Conservation (phyloP, 64 coral and sea anemone genomes). For the Pachyseris speciosa region DNA sequence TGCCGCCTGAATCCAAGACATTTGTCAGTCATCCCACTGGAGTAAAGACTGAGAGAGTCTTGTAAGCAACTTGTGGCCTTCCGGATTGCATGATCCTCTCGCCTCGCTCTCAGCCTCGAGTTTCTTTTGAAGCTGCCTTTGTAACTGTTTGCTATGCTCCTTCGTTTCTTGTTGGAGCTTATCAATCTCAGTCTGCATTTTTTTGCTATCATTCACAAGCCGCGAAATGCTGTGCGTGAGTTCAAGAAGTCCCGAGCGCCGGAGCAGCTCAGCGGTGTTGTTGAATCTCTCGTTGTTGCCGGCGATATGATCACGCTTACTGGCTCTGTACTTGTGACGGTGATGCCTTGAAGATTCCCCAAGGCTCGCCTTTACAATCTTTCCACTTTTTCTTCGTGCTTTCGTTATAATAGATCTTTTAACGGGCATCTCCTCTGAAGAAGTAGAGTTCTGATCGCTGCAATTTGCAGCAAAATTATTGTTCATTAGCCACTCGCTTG, state of each 20-base stretch:
- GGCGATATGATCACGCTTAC: background rate
- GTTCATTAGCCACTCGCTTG: constrained; percentile 12
- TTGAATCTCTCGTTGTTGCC: background rate
- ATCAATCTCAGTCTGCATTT: constrained; percentile 82
- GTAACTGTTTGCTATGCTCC: constrained; percentile 56
- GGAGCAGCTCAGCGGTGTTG: constrained; percentile 60
- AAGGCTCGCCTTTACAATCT: background rate
- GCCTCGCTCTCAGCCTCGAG: constrained; percentile 41
- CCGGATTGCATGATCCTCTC: constrained; percentile 8
- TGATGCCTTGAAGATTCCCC: background rate
- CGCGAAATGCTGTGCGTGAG: constrained; percentile 76
- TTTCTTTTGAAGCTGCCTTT: constrained; percentile 73
- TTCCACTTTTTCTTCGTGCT: background rate
- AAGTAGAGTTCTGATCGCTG: background rate
- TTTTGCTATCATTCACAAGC: constrained; percentile 79
- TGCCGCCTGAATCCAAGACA: background rate
- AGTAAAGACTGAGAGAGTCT: constrained; percentile 12
- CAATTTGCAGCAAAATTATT: constrained; percentile 7
- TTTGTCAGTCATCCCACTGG: background rate
- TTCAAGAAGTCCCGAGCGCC: constrained; percentile 81
- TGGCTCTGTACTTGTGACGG: background rate
- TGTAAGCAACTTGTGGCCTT: constrained; percentile 19
- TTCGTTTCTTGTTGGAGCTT: constrained; percentile 71
- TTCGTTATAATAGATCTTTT: background rate
- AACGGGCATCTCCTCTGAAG: background rate